Evolutionary conservation across 1,140 invertebrate genomes (phyloP), one percentile per base, ranked within the genome.

Genomic region (Tetramorium alpestre): DNA sequence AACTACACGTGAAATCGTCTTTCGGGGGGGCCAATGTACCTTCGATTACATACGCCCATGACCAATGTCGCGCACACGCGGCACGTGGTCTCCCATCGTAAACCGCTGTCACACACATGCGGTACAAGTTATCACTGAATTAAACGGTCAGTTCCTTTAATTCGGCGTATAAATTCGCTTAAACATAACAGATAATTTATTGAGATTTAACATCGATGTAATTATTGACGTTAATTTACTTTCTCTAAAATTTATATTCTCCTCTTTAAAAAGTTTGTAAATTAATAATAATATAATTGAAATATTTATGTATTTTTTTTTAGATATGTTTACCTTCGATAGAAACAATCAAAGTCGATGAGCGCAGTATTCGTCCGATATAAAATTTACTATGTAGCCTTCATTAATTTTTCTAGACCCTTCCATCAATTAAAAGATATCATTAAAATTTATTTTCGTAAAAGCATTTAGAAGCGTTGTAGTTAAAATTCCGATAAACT

Each of bases 1-100:
- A 84, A 84, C 80, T 84, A 84, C 28, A 84, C 54, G 80, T 60
- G 51, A 73, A 84, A 84, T 84, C 69, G 80, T 84, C 80, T 84
- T 84, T 49, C 22, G 80, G 54, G 13, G 51, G 18, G 69, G 44
- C 54, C 80, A 75, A 62, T 84, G 80, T 75, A 73, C 44, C 51
- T 84, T 84, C 80, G 69, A 73, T 84, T 75, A 75, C 69, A 60
- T 65, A 44, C 25, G 28, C 80, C 47, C 67, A 38, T 72, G 69
- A 73, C 25, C 69, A 56, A 73, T 73, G 80, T 84, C 80, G 67
- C 18, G 80, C 69, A 49, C 80, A 84, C 80, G 69, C 80, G 78
- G 49, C 78, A 70, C 49, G 78, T 56, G 64, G 77, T 81, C 33
- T 56, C 38, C 77, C 38, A 44, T 54, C 65, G 38, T 44, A 56